A percentile compares a stretch with the other conserved stretches of the same genome.
phyloP scores from a whole-genome alignment of 2,888 invertebrate species.

The Spisula solida region DNA sequence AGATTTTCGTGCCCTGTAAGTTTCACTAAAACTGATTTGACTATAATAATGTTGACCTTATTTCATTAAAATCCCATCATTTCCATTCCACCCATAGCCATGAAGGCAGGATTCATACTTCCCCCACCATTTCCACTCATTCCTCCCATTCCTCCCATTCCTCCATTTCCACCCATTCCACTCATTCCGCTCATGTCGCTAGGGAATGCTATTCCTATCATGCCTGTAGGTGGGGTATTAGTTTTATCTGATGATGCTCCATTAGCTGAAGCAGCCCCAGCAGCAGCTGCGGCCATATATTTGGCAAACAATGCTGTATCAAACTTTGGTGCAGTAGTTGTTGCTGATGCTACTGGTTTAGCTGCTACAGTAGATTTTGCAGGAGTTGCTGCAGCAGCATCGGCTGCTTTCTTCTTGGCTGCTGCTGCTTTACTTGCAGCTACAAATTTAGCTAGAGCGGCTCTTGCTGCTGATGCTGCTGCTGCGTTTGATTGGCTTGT shows the following conservation, averaged over 20 bases:
- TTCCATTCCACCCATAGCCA: constrained; percentile 41
- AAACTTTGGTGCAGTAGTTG: constrained; percentile 5
- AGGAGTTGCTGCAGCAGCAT: constrained; percentile 20
- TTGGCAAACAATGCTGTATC: constrained; percentile 17
- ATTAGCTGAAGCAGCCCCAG: not conserved
- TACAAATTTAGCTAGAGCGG: constrained; percentile 32
- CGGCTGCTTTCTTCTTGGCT: not conserved
- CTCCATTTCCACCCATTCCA: not conserved
- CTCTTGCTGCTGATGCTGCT: constrained; percentile 25
- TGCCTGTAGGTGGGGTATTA: not conserved
- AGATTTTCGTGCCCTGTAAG: constrained; percentile 1
- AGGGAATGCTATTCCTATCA: constrained; percentile 25
- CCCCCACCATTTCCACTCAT: not conserved
- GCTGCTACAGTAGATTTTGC: not conserved
- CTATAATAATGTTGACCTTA: not conserved
- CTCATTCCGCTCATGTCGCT: constrained; percentile 4
- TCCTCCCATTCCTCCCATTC: constrained; percentile 19
- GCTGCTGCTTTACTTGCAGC: constrained; percentile 9
- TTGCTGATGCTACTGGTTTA: not conserved
- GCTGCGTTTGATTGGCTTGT: not conserved
- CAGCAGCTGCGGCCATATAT: constrained; percentile 23
- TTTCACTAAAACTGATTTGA: not conserved
- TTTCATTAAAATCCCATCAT: constrained; percentile 39
- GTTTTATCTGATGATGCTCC: not conserved
- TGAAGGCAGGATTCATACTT: not conserved